These are phyloP conservation scores for Eclectus roratus DNA, from an alignment of 2,113 vertebrate species.

Conservation along the genomic window DNA sequence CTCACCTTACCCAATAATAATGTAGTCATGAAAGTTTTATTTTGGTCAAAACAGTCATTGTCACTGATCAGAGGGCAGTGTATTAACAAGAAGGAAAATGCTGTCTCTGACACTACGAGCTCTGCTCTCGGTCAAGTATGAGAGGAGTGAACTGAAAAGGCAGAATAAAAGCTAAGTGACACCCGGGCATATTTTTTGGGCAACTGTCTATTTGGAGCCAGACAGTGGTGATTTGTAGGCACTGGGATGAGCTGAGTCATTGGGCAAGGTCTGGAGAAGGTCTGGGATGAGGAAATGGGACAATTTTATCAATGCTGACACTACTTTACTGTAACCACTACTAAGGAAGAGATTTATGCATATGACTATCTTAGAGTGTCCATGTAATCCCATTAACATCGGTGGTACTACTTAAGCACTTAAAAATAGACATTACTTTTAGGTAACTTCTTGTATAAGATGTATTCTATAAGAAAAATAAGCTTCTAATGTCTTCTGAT, in stretches of 20 bases:
- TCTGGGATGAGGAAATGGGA: not conserved
- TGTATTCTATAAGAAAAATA: not conserved
- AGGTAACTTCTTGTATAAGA: not conserved
- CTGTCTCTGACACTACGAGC: not conserved
- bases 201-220: not conserved
- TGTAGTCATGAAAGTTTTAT: not conserved
- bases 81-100: not conserved
- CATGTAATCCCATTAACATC: not conserved
- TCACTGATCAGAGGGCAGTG: not conserved
- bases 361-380: accelerated
- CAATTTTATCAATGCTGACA: not conserved
- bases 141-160: not conserved
- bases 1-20: not conserved
- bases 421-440: not conserved
- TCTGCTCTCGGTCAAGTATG: accelerated
- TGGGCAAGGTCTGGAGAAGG: not conserved
- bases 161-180: not conserved
- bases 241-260: not conserved
- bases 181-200: accelerated
- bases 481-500: not conserved
- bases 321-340: not conserved
- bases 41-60: not conserved
- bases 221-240: not conserved
- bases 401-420: not conserved
- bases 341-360: not conserved